Percentiles rank a stretch among this genome's conserved stretches.
These are phyloP conservation scores for Tenthredo amoena DNA, from an alignment of 2,888 invertebrate genomes.

Conservation along the genomic window DNA sequence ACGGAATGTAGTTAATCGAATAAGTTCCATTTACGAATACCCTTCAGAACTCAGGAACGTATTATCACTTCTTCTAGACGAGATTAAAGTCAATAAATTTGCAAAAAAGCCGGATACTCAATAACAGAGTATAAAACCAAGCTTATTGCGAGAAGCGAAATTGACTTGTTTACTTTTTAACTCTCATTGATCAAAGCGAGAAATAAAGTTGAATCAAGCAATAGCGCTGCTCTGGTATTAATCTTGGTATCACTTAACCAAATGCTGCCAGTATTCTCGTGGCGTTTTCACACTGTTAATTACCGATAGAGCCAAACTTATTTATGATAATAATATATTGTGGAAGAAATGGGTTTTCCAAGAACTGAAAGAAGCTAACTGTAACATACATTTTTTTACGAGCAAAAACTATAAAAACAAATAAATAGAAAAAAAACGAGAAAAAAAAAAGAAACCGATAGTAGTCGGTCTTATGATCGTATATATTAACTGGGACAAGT, in stretches of 20 bases:
- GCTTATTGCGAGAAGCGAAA: constrained; percentile 63
- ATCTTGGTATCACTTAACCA: constrained; percentile 72
- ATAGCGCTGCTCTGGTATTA: constrained; percentile 54
- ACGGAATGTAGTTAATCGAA: background rate
- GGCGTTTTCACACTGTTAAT: constrained; percentile 70
- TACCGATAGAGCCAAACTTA: constrained; percentile 78
- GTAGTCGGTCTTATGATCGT: background rate
- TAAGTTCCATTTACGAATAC: background rate
- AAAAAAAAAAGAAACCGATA: background rate
- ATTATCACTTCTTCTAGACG: background rate
- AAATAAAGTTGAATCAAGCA: constrained; percentile 57
- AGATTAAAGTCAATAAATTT: constrained; percentile 63
- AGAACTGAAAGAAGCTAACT: constrained; percentile 14
- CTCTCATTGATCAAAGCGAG: background rate
- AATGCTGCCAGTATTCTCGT: constrained; percentile 76
- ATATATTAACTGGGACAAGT: background rate
- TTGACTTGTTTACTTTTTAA: constrained; percentile 36
- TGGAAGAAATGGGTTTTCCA: constrained; percentile 65
- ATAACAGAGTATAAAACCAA: constrained; percentile 66
- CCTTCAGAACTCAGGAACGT: background rate
- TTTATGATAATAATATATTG: constrained; percentile 77
- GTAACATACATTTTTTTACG: constrained; percentile 44
- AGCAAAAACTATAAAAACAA: background rate
- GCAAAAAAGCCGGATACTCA: constrained; percentile 67
- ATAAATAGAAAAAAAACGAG: background rate